Evolutionary conservation across 2,797 vertebrate genomes (phyloP).

Genomic region (Notoglanidium macrostoma): DNA sequence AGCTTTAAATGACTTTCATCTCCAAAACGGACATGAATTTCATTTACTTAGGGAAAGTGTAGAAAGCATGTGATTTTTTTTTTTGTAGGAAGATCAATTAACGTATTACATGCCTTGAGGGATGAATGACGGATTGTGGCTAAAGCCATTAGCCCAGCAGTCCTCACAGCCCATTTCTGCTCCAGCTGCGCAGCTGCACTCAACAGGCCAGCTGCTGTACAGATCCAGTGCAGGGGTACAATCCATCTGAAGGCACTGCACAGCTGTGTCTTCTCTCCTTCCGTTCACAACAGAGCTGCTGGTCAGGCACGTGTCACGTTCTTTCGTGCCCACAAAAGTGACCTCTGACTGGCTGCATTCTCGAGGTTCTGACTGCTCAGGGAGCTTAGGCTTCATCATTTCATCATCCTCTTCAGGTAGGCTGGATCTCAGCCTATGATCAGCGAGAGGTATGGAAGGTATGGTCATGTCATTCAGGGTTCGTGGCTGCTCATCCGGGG

Average conservation of each 20-base stretch:
- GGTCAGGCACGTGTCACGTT: not conserved
- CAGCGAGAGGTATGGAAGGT: slow-evolving; percentile 32
- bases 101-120: slow-evolving; percentile 47
- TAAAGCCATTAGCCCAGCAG: slow-evolving; percentile 61
- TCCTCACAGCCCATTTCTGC: slow-evolving; percentile 61
- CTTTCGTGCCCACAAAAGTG: slow-evolving; percentile 58
- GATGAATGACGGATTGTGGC: slow-evolving; percentile 22
- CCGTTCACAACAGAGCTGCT: not conserved
- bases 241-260: slow-evolving; percentile 10
- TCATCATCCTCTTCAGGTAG: slow-evolving; percentile 72
- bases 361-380: slow-evolving; percentile 48
- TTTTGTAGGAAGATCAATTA: not conserved
- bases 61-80: not conserved
- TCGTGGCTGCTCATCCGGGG: slow-evolving; percentile 63
- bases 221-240: slow-evolving; percentile 34
- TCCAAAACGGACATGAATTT: not conserved
- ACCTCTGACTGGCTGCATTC: slow-evolving; percentile 75
- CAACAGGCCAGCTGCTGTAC: slow-evolving; percentile 62
- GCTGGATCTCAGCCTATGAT: slow-evolving; percentile 48
- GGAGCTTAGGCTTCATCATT: slow-evolving; percentile 28
- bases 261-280: not conserved
- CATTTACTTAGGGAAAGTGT: too few relatives aligned
- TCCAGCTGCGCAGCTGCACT: slow-evolving; percentile 63
- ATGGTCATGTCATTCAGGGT: slow-evolving; percentile 63
- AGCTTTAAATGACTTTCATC: not conserved